Evolutionary conservation across 2,888 invertebrate genomes (phyloP).

Genomic region (Protophormia terraenovae): DNA sequence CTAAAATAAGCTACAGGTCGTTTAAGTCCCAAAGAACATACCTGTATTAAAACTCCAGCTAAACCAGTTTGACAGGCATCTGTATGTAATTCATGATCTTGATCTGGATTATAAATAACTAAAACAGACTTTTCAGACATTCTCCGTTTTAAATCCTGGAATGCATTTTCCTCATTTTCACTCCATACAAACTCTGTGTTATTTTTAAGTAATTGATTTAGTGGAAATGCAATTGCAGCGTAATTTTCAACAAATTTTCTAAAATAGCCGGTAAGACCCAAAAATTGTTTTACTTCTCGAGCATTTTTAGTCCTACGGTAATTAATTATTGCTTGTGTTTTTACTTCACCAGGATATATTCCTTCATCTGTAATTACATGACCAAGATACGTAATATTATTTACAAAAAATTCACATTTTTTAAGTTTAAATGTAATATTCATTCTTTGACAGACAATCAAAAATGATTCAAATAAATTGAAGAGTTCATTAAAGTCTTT

Average conservation of each 20-base stretch:
- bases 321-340: slow-evolving; percentile 7
- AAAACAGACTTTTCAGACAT: no score
- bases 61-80: no score
- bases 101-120: no score
- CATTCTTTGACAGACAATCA: no score
- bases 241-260: slow-evolving; percentile 42
- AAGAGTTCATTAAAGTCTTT: background rate
- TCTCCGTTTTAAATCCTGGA: no score
- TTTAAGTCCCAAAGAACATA: no score
- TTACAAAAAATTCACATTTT: slow-evolving; percentile 25
- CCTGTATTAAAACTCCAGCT: no score
- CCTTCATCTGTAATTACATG: slow-evolving; percentile 23
- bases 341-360: background rate
- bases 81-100: no score
- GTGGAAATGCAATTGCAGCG: slow-evolving; percentile 15
- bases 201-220: slow-evolving; percentile 40
- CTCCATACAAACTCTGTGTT: no score
- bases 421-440: slow-evolving; percentile 6
- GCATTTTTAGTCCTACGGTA: background rate
- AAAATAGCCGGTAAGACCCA: slow-evolving; percentile 40
- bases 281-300: slow-evolving; percentile 24
- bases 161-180: no score
- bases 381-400: slow-evolving; percentile 31
- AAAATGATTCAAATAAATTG: no score
- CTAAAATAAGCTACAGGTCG: no score